phyloP scores from a whole-genome alignment of 2,888 invertebrate species.

The Cylindroiulus punctatus region DNA sequence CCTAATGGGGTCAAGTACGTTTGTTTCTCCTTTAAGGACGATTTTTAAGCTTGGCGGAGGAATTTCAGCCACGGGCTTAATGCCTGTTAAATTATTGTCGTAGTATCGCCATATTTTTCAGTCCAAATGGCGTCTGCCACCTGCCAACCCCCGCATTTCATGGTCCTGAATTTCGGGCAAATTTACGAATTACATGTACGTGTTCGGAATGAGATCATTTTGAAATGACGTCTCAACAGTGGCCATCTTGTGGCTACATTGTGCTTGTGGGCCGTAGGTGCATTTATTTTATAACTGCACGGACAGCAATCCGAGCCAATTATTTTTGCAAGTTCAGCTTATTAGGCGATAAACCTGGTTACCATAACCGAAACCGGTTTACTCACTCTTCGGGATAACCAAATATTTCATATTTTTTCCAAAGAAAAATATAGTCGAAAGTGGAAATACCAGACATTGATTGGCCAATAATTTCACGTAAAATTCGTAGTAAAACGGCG shows the following conservation, averaged over 20 bases:
- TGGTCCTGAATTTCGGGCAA: neutral
- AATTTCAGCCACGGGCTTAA: slow-evolving; percentile 36
- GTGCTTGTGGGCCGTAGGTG: neutral
- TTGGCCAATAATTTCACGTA: neutral
- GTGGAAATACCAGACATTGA: slow-evolving; percentile 23
- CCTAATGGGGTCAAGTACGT: slow-evolving; percentile 40
- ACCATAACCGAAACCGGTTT: neutral
- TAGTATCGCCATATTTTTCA: neutral
- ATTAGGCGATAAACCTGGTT: neutral
- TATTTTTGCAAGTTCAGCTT: neutral
- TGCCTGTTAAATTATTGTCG: neutral
- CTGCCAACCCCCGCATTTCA: slow-evolving; percentile 8
- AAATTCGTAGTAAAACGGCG: neutral
- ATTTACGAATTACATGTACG: neutral
- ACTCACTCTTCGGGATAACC: neutral
- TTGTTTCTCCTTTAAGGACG: neutral
- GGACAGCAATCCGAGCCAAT: neutral
- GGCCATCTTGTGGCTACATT: slow-evolving; percentile 33
- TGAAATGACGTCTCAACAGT: neutral
- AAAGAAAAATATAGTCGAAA: neutral
- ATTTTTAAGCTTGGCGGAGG: neutral
- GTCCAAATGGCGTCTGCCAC: slow-evolving; percentile 2
- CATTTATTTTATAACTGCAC: neutral
- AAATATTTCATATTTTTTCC: neutral
- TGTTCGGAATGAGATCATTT: neutral